Evolutionary conservation across 2,797 vertebrate species (phyloP).

Genomic region (Carcharodon carcharias): DNA sequence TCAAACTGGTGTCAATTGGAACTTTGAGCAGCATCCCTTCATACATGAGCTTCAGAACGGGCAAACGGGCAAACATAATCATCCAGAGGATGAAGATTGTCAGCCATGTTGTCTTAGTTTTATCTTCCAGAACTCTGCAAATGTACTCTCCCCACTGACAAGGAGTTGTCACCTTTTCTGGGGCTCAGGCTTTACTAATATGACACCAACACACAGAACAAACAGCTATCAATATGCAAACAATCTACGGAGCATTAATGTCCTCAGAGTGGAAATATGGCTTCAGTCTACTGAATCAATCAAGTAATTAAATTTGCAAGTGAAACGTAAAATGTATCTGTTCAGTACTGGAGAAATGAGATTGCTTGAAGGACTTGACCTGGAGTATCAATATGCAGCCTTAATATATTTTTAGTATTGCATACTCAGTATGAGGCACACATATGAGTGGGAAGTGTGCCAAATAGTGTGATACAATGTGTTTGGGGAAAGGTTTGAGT

Average conservation of each 20-base stretch:
- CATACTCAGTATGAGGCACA: not conserved
- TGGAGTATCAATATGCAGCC: not conserved
- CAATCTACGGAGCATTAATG: not conserved
- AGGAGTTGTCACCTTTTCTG: not conserved
- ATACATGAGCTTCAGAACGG: slow-evolving; percentile 20
- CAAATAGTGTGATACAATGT: not conserved
- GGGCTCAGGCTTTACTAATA: not conserved
- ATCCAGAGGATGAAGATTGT: not conserved
- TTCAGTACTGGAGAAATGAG: not conserved
- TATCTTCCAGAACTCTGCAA: not conserved
- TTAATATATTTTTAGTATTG: not conserved
- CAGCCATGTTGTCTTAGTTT: not conserved
- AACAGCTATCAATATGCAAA: not conserved
- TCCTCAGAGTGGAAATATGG: not conserved
- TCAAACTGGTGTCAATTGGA: not conserved
- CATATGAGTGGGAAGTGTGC: not conserved
- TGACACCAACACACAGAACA: not conserved
- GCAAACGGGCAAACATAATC: not conserved
- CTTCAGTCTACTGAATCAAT: not conserved
- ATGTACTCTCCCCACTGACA: not conserved
- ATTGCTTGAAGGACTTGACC: not conserved
- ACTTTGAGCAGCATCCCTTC: not conserved
- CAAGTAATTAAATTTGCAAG: not conserved
- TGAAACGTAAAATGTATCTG: not conserved
- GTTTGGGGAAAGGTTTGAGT: too few species aligned